Conservation (phyloP, 2,113 vertebrate species). For the Archocentrus centrarchus region DNA sequence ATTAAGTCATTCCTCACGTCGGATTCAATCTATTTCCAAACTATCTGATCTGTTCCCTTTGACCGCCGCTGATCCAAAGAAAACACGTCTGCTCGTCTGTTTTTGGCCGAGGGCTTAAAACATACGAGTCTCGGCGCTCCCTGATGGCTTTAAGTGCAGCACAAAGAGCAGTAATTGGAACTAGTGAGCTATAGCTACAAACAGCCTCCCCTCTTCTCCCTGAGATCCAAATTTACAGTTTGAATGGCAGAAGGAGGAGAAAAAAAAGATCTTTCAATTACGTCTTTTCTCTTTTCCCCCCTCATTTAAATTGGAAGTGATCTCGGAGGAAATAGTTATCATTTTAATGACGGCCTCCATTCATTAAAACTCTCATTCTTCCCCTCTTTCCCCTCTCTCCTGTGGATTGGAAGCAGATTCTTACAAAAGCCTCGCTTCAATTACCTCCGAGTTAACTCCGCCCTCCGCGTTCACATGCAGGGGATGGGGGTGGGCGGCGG, state of each 20-base stretch:
- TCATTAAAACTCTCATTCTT: constrained; percentile 81
- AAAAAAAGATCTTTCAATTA: constrained; percentile 81
- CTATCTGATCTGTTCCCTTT: constrained; percentile 37
- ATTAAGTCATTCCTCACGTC: constrained; percentile 36
- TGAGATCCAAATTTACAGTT: constrained; percentile 69
- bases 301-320: constrained; percentile 81
- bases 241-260: constrained; percentile 76
- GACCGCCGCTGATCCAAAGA: constrained; percentile 30
- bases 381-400: constrained; percentile 57
- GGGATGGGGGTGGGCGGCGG: neutral
- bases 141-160: constrained; percentile 56
- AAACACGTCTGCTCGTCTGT: constrained; percentile 37
- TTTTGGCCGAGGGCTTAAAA: constrained; percentile 44
- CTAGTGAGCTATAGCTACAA: constrained; percentile 54
- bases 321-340: constrained; percentile 83
- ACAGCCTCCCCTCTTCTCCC: constrained; percentile 49
- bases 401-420: constrained; percentile 70
- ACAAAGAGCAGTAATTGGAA: constrained; percentile 71
- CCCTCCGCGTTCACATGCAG: constrained; percentile 11
- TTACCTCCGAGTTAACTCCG: constrained; percentile 71
- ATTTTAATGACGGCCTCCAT: constrained; percentile 83
- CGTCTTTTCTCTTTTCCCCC: constrained; percentile 56
- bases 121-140: constrained; percentile 35
- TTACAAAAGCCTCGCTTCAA: constrained; percentile 74
- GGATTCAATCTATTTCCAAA: constrained; percentile 21